Conservation (phyloP, 2,888 invertebrate genomes). For the Epiblema foenella region DNA sequence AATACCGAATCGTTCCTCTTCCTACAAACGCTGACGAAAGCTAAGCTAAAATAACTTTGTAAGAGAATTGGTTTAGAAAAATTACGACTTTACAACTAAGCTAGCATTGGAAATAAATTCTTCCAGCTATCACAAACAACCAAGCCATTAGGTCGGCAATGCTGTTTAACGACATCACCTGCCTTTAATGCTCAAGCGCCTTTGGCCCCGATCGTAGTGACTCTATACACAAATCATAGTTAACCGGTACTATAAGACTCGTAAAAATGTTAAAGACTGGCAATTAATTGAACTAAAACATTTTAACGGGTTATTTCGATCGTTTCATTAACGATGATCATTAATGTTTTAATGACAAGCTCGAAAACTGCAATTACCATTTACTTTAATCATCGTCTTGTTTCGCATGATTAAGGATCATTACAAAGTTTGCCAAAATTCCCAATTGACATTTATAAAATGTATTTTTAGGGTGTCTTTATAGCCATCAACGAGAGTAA, state of each 20-base stretch:
- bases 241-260: too few relatives aligned
- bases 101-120: slow-evolving; percentile 1
- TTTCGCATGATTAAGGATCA: slow-evolving; percentile 8
- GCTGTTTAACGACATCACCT: slow-evolving; percentile 33
- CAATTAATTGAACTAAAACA: slow-evolving; percentile 29
- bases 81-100: background rate
- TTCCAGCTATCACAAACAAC: slow-evolving; percentile 17
- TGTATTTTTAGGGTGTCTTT: background rate
- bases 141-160: slow-evolving; percentile 8
- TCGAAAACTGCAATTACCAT: slow-evolving; percentile 13
- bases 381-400: slow-evolving; percentile 17
- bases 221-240: too few relatives aligned
- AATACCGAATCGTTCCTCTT: too few relatives aligned
- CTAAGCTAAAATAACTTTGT: too few relatives aligned
- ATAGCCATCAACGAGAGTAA: too few relatives aligned
- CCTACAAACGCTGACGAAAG: too few relatives aligned
- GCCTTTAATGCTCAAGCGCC: slow-evolving; percentile 6
- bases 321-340: slow-evolving; percentile 22
- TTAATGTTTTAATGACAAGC: slow-evolving; percentile 23
- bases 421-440: slow-evolving; percentile 4
- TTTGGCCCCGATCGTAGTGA: too few relatives aligned
- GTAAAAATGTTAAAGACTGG: background rate
- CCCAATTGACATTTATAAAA: background rate
- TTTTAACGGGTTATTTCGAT: slow-evolving; percentile 26
- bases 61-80: background rate